These are phyloP conservation scores for Xestia c-nigrum DNA, from an alignment of 2,888 invertebrate genomes.

Conservation along the genomic window DNA sequence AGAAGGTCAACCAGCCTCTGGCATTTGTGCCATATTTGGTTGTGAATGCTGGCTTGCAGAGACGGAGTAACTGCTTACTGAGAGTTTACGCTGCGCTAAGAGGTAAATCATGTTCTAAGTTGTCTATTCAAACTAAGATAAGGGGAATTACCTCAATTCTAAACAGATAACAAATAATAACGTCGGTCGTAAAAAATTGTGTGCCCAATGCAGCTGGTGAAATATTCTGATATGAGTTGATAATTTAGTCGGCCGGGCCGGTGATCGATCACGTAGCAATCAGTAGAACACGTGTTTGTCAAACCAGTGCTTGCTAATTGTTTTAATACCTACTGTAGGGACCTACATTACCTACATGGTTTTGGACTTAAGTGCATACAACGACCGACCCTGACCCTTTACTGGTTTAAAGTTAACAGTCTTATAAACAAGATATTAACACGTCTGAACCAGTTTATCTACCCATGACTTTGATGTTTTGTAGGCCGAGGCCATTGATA, in stretches of 20 bases:
- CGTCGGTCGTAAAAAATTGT: neutral
- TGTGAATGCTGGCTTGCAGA: neutral
- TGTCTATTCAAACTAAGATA: neutral
- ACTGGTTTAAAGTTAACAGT: neutral
- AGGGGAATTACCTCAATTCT: neutral
- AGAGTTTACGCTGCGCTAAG: neutral
- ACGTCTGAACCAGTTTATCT: slow-evolving; percentile 9
- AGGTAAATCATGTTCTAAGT: neutral
- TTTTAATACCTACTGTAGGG: too few relatives aligned
- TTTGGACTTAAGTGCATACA: neutral
- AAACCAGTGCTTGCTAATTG: neutral
- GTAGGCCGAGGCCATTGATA: slow-evolving; percentile 1
- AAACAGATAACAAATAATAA: neutral
- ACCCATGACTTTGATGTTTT: slow-evolving; percentile 1
- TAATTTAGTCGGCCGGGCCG: slow-evolving; percentile 12
- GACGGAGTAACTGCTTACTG: neutral
- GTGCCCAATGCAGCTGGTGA: neutral
- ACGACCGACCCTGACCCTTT: neutral
- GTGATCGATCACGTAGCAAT: slow-evolving; percentile 26
- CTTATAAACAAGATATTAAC: neutral
- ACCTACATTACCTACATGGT: neutral
- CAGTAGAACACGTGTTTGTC: slow-evolving; percentile 12
- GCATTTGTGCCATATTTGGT: neutral
- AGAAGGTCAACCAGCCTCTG: neutral
- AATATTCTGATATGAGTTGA: slow-evolving; percentile 17